Evolutionary conservation across 2,797 vertebrate species (phyloP).

Genomic region (Rhabdomys pumilio): DNA sequence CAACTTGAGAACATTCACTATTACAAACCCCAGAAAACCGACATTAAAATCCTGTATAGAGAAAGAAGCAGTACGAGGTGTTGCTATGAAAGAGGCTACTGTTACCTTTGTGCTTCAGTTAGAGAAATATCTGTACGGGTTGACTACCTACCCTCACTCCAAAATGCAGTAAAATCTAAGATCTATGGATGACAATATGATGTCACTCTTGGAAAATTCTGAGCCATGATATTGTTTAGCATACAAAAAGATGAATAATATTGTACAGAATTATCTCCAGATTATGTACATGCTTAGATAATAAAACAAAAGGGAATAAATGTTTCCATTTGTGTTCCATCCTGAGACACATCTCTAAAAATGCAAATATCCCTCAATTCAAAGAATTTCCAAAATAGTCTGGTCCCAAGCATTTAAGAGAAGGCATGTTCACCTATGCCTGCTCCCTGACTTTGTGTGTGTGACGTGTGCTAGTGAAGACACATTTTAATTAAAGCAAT

Average conservation of each 20-base stretch:
- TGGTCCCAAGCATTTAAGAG: background rate
- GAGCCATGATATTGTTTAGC: background rate
- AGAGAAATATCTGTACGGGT: background rate
- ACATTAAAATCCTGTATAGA: background rate
- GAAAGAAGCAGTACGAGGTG: background rate
- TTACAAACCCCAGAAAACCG: background rate
- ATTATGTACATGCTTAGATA: background rate
- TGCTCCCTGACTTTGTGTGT: background rate
- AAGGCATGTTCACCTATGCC: background rate
- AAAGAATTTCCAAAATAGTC: background rate
- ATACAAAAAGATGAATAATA: background rate
- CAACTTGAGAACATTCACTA: constrained; percentile 35
- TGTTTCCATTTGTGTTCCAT: background rate
- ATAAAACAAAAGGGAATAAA: background rate
- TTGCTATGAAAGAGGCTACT: background rate
- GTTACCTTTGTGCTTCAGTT: background rate
- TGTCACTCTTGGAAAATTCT: background rate
- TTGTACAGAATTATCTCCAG: background rate
- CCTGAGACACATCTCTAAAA: background rate
- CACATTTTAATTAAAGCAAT: constrained; percentile 12
- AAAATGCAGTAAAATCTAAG: background rate
- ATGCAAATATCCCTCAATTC: background rate
- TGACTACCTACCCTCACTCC: background rate
- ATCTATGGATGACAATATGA: background rate
- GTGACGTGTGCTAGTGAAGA: background rate